Evolutionary conservation across 2,797 vertebrate genomes (phyloP), one percentile per base, ranked within the genome.

Genomic region (Xenopus petersii): DNA sequence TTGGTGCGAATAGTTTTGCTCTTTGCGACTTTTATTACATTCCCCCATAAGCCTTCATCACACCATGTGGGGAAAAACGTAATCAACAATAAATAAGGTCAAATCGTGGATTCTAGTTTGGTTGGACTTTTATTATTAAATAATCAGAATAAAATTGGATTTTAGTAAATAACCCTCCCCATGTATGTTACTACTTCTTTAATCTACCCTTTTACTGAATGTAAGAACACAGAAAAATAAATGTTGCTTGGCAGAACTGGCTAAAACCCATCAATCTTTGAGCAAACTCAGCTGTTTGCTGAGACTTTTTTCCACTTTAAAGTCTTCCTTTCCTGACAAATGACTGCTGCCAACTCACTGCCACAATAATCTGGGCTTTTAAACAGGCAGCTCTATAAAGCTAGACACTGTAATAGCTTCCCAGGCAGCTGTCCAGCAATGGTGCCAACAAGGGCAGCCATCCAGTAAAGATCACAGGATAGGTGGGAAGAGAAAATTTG

Each of bases 311-410:
- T 10, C 54, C 54, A 56, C 59, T 61, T 61, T 26, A 59, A 59
- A 59, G 56, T 59, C 24, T 15, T 17, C 10, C 24, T 61, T 24
- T 61, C 59, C 21, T 30, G 21, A 30, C 5, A 9, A 13, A 30
- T 61, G 10, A 61, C 24, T 61, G 59, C 26, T 56, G 54, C 54
- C 54, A 61, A 61, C 24, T 61, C 59, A 61, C 12, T 33, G 61
- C 61, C 30, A 30, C 61, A 33, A 33, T 63, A 63, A 8, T 63
- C 61, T 17, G n/a, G 54, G 54, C 7, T 16, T 56, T 56, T 56
- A 56, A 56, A 56, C 54, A 56, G 16, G 54, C 54, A 56, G 16
- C 12, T 56, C 16, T 56, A 56, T 56, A 56, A 56, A 56, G n/a
- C 54, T 15, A 56, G 13, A 56, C 54, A 16, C 54, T 56, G 54